Evolutionary conservation across 2,113 vertebrate species (phyloP).

Genomic region (Egretta garzetta): DNA sequence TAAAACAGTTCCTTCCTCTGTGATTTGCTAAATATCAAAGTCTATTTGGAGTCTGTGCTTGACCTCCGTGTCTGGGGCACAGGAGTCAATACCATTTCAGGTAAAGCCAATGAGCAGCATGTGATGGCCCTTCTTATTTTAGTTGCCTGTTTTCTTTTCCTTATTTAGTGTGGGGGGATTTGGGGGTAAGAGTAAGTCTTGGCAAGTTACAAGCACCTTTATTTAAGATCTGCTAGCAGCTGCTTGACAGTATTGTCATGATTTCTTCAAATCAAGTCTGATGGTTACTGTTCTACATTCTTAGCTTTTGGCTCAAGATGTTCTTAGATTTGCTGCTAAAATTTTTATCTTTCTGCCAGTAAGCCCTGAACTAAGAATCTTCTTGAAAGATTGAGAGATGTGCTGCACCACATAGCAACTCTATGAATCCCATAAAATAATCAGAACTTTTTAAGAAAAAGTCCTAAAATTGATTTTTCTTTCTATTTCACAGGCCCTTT

Average conservation of each 20-base stretch:
- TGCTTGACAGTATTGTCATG: not conserved
- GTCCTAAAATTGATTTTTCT: not conserved
- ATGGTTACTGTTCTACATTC: not conserved
- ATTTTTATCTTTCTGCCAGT: not conserved
- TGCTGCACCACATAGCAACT: not conserved
- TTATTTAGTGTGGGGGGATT: not conserved
- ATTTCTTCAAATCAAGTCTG: not conserved
- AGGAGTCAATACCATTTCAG: not conserved
- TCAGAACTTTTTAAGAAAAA: not conserved
- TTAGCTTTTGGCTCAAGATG: not conserved
- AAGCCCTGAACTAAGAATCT: not conserved
- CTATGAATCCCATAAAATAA: not conserved
- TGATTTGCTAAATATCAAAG: not conserved
- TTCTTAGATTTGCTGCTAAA: not conserved
- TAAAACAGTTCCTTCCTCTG: not conserved
- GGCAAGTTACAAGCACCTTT: not conserved
- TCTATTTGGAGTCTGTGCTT: not conserved
- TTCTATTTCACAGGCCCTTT: not conserved
- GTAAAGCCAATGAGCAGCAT: not conserved
- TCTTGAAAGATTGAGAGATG: not conserved
- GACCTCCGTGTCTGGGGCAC: not conserved
- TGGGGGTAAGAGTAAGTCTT: not conserved
- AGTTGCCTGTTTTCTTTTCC: not conserved
- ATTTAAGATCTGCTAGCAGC: not conserved
- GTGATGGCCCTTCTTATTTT: not conserved